A percentile compares a stretch with the other conserved stretches of the same genome.
phyloP scores from a whole-genome alignment of 64 coral and sea anemone genomes.

The Montipora capricornis region DNA sequence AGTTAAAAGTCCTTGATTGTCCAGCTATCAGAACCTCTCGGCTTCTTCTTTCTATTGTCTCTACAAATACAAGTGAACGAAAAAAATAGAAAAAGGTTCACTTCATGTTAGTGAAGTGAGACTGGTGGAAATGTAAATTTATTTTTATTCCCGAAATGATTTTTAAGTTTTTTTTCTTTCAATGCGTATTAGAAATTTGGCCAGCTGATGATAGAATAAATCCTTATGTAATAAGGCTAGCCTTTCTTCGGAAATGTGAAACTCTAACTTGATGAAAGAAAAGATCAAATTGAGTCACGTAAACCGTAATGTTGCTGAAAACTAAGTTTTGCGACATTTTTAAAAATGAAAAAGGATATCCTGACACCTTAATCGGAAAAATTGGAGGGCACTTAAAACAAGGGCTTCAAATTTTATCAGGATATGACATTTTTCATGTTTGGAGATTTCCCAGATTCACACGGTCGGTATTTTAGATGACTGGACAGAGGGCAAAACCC shows the following conservation, averaged over 20 bases:
- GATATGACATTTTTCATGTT: neutral
- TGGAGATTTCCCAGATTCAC: neutral
- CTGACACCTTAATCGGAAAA: neutral
- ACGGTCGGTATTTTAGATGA: neutral
- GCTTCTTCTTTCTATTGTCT: no score
- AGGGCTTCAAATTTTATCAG: neutral
- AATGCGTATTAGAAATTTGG: neutral
- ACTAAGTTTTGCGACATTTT: neutral
- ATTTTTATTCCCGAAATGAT: neutral
- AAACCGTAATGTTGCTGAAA: neutral
- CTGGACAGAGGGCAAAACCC: neutral
- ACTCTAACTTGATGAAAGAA: constrained; percentile 17
- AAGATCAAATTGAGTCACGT: constrained; percentile 1
- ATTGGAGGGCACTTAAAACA: neutral
- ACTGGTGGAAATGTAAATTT: neutral
- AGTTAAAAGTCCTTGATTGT: no score
- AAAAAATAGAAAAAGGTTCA: no score
- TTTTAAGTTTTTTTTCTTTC: neutral
- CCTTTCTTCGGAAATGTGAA: neutral
- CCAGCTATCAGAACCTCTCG: no score
- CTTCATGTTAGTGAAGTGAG: no score
- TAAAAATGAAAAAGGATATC: neutral
- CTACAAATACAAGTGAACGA: no score
- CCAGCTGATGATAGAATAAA: neutral
- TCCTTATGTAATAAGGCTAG: neutral